Evolutionary conservation across 2,113 vertebrate genomes (phyloP), one percentile per base, ranked within the genome.

Genomic region (Mugil cephalus): DNA sequence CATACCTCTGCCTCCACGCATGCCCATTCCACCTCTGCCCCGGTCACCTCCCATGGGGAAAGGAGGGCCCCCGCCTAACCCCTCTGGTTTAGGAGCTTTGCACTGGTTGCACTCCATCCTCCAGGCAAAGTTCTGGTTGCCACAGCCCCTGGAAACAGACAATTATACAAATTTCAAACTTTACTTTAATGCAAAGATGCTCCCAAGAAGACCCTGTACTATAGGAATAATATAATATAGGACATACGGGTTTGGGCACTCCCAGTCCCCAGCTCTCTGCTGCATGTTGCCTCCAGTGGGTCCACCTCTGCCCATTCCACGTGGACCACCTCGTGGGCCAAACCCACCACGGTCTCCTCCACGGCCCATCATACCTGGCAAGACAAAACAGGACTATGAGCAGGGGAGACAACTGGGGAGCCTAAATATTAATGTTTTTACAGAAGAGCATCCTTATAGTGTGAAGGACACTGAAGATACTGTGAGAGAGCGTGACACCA

Each of bases 51-150:
- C 96, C 43, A 97, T 95, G 9, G 96, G 95, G 12, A 98, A 99
- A 0, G 97, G 96, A 2, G 97, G 96, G 0, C 96, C 96, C 11
- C 96, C 95, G 11, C 91, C 89, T 3, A 98, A 93, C 34, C 96
- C 97, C 67, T 99, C 98, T 0, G 98, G 97, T 86, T 97, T 99
- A 0, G 98, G 98, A 17, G 98, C 97, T 92, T 99, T 99, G 93
- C 98, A 99, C 89, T 99, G 97, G 92, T 99, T 99, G 83, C 98
- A 99, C 79, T 99, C 98, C 24, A 96, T 98, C 88, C 98, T 95
- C 98, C 98, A 99, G 50, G 98, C 96, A 45, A 99, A 99, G 91
- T 99, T 99, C 90, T 98, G 97, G 94, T 99, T 99, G 35, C 97
- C 96, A 67, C 98, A 99, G 5, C 97, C 96, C 86, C 98, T 99